Evolutionary conservation across 2,888 invertebrate genomes (phyloP).

Genomic region (Augiades crinisus): DNA sequence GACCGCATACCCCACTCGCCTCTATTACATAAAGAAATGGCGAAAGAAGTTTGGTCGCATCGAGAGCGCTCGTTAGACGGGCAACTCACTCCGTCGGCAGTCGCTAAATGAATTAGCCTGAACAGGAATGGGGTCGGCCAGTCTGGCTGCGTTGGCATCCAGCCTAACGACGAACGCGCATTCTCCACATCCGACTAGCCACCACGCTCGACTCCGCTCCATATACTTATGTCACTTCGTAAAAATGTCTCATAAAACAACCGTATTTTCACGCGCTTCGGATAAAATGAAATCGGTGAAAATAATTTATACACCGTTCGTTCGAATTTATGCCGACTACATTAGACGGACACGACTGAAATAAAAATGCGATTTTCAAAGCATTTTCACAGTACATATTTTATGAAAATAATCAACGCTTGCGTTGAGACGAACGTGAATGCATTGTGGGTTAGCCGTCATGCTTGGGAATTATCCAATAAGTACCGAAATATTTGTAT

Average conservation of each 20-base stretch:
- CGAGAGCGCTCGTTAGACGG: conserved; percentile 15
- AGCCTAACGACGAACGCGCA: conserved; percentile 76
- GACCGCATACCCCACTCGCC: no score
- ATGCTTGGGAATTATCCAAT: no score
- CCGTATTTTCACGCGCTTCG: conserved; percentile 11
- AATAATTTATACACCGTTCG: neutral
- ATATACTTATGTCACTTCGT: conserved; percentile 26
- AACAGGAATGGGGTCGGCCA: conserved; percentile 76
- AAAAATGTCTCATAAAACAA: conserved; percentile 14
- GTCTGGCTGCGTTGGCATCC: conserved; percentile 80
- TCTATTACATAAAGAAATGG: neutral
- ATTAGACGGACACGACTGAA: neutral
- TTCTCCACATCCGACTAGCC: conserved; percentile 47
- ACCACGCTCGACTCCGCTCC: conserved; percentile 22
- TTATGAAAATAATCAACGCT: no score
- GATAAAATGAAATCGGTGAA: neutral
- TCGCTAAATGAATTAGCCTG: conserved; percentile 76
- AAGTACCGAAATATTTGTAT: no score
- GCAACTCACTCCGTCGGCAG: conserved; percentile 43
- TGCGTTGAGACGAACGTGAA: no score
- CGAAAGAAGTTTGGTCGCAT: neutral
- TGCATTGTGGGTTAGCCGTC: no score
- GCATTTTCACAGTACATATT: neutral
- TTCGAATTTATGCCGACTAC: neutral
- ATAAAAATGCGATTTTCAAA: neutral